Base-by-base conservation (phyloP, 2,888 invertebrate species). In the Sminthurinus aureus region DNA sequence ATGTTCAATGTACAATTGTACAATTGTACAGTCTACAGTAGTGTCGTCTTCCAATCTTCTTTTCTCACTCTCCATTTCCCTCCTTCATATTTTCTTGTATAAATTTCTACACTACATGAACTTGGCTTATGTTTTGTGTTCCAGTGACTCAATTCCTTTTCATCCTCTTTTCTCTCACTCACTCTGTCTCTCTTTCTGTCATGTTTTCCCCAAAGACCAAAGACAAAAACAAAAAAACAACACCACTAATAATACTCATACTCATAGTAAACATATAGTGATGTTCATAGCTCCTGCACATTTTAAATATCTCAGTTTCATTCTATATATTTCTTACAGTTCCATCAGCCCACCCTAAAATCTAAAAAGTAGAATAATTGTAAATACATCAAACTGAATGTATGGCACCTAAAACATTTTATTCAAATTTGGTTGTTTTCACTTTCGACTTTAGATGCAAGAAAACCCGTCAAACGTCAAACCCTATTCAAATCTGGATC, bases 91-190 rank as follows among this genome's bases (percentile, higher is more conserved):
- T 69, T n/a, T 69, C 15, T 69, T 69, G 69, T n/a, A 4, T 69
- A 22, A 69, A 69, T 24, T 13, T 69, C 38, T 18, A 58, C 58
- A 26, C 75, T 12, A 75, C 13, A n/a, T 6, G n/a, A n/a, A 76
- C 52, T 58, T 22, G 38, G 58, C 51, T 18, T 24, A 13, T 71
- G 80, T 80, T 75, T 18, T 24, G 22, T 71, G 80, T 80, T 80
- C 80, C 80, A 80, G 80, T 80, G 80, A 80, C 80, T 80, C 80
- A 80, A 6, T 80, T 80, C 71, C 58, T 50, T 18, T 38, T 12
- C 20, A 20, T 24, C 13, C 38, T n/a, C 22, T 66, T 11, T 66
- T 18, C 18, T 66, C 15, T 9, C 15, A 58, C 58, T 15, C 9
- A 58, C 9, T 18, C 15, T 18, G 9, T 64, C n/a, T n/a, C 64